These are phyloP conservation scores for Drosophila lacertosa DNA, from an alignment of 1,140 invertebrate species.

Conservation along the genomic window DNA sequence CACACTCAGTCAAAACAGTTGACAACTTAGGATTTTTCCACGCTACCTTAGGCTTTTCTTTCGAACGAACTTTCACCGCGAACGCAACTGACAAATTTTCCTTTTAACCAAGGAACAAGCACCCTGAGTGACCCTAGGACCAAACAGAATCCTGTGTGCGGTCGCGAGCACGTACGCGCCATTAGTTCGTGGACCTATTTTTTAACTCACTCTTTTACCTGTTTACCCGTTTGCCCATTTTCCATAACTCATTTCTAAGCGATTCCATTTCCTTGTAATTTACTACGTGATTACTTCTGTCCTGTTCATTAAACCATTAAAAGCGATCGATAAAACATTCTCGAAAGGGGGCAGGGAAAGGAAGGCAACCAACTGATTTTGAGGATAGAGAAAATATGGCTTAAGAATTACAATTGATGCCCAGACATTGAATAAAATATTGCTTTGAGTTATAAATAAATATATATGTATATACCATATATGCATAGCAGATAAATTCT, in stretches of 20 bases:
- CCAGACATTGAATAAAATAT: too few species aligned
- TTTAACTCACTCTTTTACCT: conserved; percentile 24
- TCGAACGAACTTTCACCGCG: conserved; percentile 60
- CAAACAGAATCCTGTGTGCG: conserved; percentile 26
- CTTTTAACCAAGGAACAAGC: conserved; percentile 36
- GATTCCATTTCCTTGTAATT: conserved; percentile 77
- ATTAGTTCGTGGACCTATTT: conserved; percentile 51
- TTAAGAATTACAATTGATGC: conserved; percentile 52
- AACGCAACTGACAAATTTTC: conserved; percentile 67
- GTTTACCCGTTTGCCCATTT: conserved; percentile 28
- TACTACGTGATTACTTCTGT: conserved; percentile 78
- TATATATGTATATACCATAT: too few species aligned
- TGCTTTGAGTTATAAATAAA: too few species aligned
- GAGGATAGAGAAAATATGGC: conserved; percentile 39
- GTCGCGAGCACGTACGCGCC: conserved; percentile 60
- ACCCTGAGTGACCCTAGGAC: conserved; percentile 24
- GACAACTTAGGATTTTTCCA: conserved; percentile 42
- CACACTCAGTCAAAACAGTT: conserved; percentile 42
- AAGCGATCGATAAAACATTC: conserved; percentile 65
- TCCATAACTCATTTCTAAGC: conserved; percentile 76
- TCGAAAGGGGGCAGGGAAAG: not conserved
- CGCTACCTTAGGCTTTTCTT: conserved; percentile 28
- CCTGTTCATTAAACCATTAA: conserved; percentile 80
- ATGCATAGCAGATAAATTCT: too few species aligned
- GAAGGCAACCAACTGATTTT: conserved; percentile 25